phyloP scores from a whole-genome alignment of 2,797 vertebrate species.

The Cyprinella venusta region DNA sequence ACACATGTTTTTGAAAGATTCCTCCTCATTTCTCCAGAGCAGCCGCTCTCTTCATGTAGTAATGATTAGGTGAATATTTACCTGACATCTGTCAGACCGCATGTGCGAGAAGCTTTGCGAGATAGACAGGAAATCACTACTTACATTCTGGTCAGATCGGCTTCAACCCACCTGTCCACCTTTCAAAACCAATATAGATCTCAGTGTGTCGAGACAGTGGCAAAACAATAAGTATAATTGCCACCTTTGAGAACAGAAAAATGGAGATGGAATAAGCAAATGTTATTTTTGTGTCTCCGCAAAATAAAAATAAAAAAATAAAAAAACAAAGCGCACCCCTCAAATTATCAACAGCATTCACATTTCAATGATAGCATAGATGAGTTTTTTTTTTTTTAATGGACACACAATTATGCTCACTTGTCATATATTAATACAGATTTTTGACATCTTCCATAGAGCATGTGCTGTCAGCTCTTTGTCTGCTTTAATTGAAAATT shows the following conservation, averaged over 20 bases:
- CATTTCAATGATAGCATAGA: conserved; percentile 82
- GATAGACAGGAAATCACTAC: conserved; percentile 44
- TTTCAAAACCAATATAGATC: conserved; percentile 21
- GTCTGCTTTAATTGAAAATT: conserved; percentile 99
- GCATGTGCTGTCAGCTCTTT: conserved; percentile 99
- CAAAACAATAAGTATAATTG: conserved; percentile 80
- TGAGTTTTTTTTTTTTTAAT: conserved; percentile 82
- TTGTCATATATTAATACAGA: conserved; percentile 99
- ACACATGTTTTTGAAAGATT: conserved; percentile 3
- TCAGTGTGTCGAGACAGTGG: conserved; percentile 60
- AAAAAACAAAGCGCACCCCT: conserved; percentile 63
- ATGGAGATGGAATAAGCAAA: conserved; percentile 73
- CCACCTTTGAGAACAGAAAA: conserved; percentile 75
- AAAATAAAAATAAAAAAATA: conserved; percentile 68
- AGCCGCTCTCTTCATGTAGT: conserved; percentile 26
- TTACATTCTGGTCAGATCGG: conserved; percentile 30
- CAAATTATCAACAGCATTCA: conserved; percentile 83
- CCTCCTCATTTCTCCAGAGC: background rate
- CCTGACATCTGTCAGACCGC: conserved; percentile 24
- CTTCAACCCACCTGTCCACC: conserved; percentile 18
- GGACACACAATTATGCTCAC: conserved; percentile 99
- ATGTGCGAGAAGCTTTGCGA: background rate
- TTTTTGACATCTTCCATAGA: conserved; percentile 99
- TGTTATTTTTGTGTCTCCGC: conserved; percentile 72
- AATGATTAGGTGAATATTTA: conserved; percentile 44